Evolutionary conservation across 2,797 vertebrate species (phyloP).

Genomic region (Philypnodon macrostomus): DNA sequence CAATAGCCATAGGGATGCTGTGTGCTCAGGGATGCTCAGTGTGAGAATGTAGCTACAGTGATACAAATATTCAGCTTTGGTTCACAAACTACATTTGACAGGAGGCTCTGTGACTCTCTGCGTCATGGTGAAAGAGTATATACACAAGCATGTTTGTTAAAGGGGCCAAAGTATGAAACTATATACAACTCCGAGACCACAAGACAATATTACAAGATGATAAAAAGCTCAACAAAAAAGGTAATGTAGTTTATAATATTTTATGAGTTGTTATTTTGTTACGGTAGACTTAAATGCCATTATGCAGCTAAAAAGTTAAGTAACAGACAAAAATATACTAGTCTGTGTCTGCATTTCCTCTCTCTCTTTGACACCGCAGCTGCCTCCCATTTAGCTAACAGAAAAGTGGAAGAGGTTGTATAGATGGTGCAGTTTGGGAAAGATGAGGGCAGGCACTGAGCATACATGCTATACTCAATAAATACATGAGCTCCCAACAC

Average conservation of each 20-base stretch:
- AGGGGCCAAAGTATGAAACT: too few relatives aligned
- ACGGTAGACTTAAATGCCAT: conserved; percentile 33
- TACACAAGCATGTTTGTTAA: too few relatives aligned
- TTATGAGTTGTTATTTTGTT: conserved; percentile 47
- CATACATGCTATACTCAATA: conserved; percentile 32
- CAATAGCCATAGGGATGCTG: conserved; percentile 45
- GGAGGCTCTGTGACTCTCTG: conserved; percentile 17
- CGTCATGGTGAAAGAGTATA: conserved; percentile 20
- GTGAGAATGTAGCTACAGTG: conserved; percentile 17
- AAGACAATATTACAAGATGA: too few relatives aligned
- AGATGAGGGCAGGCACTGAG: conserved; percentile 41
- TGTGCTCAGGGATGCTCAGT: conserved; percentile 27
- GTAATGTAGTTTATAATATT: too few relatives aligned
- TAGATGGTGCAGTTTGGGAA: conserved; percentile 48
- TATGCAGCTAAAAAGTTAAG: conserved; percentile 24
- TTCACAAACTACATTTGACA: not conserved
- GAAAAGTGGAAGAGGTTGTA: conserved; percentile 46
- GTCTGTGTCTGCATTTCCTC: not conserved
- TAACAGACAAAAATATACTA: conserved; percentile 1
- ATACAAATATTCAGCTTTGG: conserved; percentile 39
- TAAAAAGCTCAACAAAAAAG: too few relatives aligned
- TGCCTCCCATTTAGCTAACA: conserved; percentile 50
- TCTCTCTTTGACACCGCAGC: conserved; percentile 46
- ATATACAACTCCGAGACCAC: too few relatives aligned
- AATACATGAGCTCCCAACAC: conserved; percentile 44